Conservation (phyloP, 1,140 invertebrate species). For the Drosophila repletoides region DNA sequence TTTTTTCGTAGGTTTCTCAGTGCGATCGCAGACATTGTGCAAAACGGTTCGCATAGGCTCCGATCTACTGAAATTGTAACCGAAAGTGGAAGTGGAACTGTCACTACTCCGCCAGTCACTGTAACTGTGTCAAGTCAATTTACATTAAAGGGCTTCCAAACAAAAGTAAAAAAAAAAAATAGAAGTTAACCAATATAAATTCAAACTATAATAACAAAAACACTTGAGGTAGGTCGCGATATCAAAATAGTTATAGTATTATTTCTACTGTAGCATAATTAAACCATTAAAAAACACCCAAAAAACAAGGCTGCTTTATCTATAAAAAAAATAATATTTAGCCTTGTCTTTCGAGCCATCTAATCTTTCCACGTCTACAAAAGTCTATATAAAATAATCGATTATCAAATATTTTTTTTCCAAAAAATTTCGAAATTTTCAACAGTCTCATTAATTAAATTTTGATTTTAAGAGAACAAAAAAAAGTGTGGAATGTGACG, state of each 20-base stretch:
- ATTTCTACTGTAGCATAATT: not conserved
- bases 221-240: constrained; percentile 42
- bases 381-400: not conserved
- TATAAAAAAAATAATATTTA: not conserved
- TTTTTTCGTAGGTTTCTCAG: constrained; percentile 48
- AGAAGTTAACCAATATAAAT: too few species aligned
- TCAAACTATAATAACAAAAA: not conserved
- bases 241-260: too few species aligned
- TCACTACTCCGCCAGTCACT: not conserved
- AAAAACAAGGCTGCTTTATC: constrained; percentile 19
- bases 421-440: too few species aligned
- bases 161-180: not conserved
- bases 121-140: constrained; percentile 39
- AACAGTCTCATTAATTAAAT: too few species aligned
- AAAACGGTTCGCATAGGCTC: constrained; percentile 50
- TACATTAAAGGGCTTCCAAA: constrained; percentile 20
- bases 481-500: constrained; percentile 29
- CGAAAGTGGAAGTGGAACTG: constrained; percentile 17
- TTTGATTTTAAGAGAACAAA: constrained; percentile 3
- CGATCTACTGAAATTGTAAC: constrained; percentile 18
- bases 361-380: constrained; percentile 22
- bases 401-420: too few species aligned
- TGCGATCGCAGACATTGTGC: constrained; percentile 70
- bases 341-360: not conserved
- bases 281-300: too few species aligned